phyloP scores from a whole-genome alignment of 1,140 invertebrate species.

The Drosophila nigrodunni region DNA sequence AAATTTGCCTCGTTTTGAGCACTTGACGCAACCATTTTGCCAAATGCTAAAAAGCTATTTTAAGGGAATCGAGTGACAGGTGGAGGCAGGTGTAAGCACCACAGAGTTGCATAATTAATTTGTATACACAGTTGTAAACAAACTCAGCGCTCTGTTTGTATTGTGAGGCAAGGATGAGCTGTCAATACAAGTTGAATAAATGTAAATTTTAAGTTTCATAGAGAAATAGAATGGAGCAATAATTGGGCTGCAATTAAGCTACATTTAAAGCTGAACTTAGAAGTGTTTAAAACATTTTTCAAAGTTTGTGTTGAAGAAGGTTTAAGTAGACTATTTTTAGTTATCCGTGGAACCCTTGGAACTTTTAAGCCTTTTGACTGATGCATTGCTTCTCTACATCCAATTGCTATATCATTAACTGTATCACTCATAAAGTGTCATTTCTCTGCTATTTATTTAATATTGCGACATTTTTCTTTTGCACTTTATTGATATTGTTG shows the following conservation, averaged over 20 bases:
- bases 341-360: too few species aligned
- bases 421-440: slow-evolving; percentile 73
- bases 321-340: too few species aligned
- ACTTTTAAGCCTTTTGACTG: slow-evolving; percentile 1
- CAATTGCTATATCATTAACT: slow-evolving; percentile 59
- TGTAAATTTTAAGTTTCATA: slow-evolving; percentile 18
- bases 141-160: slow-evolving; percentile 46
- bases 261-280: background rate
- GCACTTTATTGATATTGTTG: slow-evolving; percentile 34
- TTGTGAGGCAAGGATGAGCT: slow-evolving; percentile 20
- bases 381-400: background rate
- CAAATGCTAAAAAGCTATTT: slow-evolving; percentile 71
- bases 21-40: slow-evolving; percentile 57
- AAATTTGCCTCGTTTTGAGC: slow-evolving; percentile 73
- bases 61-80: slow-evolving; percentile 37
- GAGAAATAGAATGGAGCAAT: background rate
- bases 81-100: slow-evolving; percentile 4
- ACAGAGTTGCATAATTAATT: slow-evolving; percentile 78
- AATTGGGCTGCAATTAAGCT: background rate
- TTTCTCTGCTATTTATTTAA: slow-evolving; percentile 62
- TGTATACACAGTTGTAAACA: slow-evolving; percentile 81
- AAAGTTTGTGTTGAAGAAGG: background rate
- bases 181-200: slow-evolving; percentile 39
- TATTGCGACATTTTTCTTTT: slow-evolving; percentile 33
- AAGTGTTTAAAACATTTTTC: too few species aligned